These are phyloP conservation scores for Pachyrhynchus sulphureomaculatus DNA, from an alignment of 1,140 invertebrate genomes.

Conservation along the genomic window DNA sequence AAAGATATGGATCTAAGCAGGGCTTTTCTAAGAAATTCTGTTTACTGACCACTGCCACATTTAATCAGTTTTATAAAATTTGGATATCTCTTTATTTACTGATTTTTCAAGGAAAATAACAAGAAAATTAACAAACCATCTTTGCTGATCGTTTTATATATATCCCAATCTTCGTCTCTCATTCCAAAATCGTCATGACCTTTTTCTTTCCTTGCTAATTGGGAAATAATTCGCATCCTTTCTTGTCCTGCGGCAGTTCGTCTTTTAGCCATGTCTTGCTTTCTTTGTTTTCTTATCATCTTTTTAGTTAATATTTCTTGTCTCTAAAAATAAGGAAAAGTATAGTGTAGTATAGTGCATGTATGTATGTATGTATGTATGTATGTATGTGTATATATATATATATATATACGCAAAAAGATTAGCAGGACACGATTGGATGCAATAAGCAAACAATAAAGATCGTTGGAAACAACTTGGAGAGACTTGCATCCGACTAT, in stretches of 20 bases:
- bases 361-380: too few relatives aligned
- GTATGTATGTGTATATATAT: too few relatives aligned
- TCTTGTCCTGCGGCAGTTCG: constrained; percentile 88
- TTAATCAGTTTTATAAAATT: too few relatives aligned
- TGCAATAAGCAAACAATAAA: too few relatives aligned
- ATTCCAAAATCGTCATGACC: constrained; percentile 91
- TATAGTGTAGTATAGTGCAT: too few relatives aligned
- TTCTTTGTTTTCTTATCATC: constrained; percentile 70
- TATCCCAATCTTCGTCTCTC: constrained; percentile 93
- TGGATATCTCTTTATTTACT: neutral
- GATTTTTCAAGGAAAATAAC: neutral
- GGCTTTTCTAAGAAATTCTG: too few relatives aligned
- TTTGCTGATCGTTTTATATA: constrained; percentile 87
- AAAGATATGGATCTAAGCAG: too few relatives aligned
- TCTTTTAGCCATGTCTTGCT: constrained; percentile 84
- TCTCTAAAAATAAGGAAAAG: constrained; percentile 46
- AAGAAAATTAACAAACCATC: constrained; percentile 58
- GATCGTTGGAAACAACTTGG: too few relatives aligned
- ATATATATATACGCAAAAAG: too few relatives aligned
- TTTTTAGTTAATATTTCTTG: constrained; percentile 68
- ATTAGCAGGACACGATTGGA: too few relatives aligned
- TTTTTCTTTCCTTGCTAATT: constrained; percentile 80
- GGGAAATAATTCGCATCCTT: constrained; percentile 90
- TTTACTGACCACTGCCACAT: too few relatives aligned
- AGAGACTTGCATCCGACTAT: too few relatives aligned